Percentiles rank a stretch among this genome's conserved stretches.
phyloP scores from a whole-genome alignment of 2,888 invertebrate genomes.

The Polietes domitor region DNA sequence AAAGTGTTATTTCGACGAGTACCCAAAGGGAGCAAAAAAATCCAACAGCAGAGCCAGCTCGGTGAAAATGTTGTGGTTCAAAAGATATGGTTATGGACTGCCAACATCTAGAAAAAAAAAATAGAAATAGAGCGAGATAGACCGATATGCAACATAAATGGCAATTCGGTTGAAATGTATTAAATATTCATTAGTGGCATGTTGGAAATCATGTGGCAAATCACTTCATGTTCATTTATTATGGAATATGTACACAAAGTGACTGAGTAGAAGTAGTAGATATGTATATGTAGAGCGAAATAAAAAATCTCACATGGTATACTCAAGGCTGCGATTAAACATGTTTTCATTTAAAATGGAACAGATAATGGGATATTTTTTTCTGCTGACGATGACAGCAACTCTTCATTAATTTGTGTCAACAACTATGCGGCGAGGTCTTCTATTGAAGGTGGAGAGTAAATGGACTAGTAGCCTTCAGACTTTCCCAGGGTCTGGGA shows the following conservation, averaged over 20 bases:
- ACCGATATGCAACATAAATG: conserved; percentile 28
- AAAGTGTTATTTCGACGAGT: conserved; percentile 38
- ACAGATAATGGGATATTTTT: too few species aligned
- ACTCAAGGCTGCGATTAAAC: too few species aligned
- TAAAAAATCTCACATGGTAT: too few species aligned
- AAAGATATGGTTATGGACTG: conserved; percentile 22
- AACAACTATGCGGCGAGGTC: too few species aligned
- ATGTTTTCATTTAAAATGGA: too few species aligned
- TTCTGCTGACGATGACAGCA: too few species aligned
- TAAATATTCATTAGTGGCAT: conserved; percentile 30
- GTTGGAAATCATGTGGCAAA: conserved; percentile 19
- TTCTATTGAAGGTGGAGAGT: too few species aligned
- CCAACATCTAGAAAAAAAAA: not conserved
- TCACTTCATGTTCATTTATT: conserved; percentile 1
- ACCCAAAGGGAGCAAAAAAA: not conserved
- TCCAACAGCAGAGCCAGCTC: not conserved
- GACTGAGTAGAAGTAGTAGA: too few species aligned
- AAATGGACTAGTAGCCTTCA: too few species aligned
- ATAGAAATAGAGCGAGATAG: not conserved
- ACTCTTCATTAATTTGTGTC: too few species aligned
- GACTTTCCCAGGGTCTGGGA: too few species aligned
- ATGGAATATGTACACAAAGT: not conserved
- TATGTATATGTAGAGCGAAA: too few species aligned
- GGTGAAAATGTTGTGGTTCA: conserved; percentile 19
- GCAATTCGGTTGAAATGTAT: conserved; percentile 36